Percentiles rank a stretch among this genome's conserved stretches.
Evolutionary conservation across 2,888 invertebrate species (phyloP).

Genomic region (Drosophila parthenogenetica): DNA sequence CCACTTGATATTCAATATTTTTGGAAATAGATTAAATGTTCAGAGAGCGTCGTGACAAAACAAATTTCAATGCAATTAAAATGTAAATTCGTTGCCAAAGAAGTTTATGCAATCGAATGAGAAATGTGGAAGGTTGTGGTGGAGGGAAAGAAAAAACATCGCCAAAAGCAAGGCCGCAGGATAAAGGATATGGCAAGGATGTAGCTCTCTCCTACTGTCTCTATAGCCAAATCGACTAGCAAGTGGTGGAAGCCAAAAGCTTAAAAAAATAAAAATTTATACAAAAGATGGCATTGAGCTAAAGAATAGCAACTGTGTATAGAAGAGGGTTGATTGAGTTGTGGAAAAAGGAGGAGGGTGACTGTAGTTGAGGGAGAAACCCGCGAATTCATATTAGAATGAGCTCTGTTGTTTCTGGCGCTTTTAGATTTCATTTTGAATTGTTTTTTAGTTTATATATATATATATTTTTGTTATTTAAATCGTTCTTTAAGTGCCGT

Average conservation of each 20-base stretch:
- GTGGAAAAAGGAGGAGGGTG: background rate
- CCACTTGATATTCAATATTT: constrained; percentile 79
- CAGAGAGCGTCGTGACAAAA: constrained; percentile 44
- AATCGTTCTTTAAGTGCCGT: too few relatives aligned
- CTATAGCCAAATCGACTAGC: constrained; percentile 32
- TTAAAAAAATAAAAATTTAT: constrained; percentile 49
- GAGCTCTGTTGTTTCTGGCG: constrained; percentile 1
- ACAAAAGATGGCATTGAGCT: constrained; percentile 63
- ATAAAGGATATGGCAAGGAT: constrained; percentile 52
- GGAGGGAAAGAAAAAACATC: too few relatives aligned
- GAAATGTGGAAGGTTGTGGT: background rate
- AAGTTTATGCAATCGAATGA: constrained; percentile 67
- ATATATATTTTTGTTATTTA: too few relatives aligned
- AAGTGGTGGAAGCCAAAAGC: constrained; percentile 30
- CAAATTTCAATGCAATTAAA: constrained; percentile 82
- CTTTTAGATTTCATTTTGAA: constrained; percentile 17
- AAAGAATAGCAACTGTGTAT: constrained; percentile 3
- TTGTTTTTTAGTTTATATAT: background rate
- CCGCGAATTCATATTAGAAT: constrained; percentile 37
- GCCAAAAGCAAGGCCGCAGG: constrained; percentile 39
- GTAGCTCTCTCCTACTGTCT: background rate
- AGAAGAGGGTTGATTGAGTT: background rate
- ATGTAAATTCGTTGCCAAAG: constrained; percentile 73
- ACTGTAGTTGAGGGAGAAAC: background rate
- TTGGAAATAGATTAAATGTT: constrained; percentile 73